A percentile compares a stretch with the other conserved stretches of the same genome.
phyloP scores from a whole-genome alignment of 2,888 invertebrate genomes.

The Galerucella calmariensis region DNA sequence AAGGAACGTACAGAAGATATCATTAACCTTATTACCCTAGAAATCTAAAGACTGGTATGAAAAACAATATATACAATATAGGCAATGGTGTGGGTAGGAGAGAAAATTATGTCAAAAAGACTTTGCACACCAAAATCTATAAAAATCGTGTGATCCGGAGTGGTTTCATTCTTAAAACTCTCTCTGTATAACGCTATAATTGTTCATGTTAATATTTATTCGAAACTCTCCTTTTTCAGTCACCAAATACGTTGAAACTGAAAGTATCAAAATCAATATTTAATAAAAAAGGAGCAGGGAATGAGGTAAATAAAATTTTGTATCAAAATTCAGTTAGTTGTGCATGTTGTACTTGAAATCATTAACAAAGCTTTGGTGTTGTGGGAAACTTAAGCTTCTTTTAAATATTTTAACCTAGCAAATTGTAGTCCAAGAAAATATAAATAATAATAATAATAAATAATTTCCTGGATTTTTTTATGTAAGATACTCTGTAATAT shows the following conservation, averaged over 20 bases:
- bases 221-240: slow-evolving; percentile 28
- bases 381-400: not conserved
- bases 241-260: slow-evolving; percentile 26
- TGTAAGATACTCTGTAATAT: too few species aligned
- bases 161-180: too few species aligned
- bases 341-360: slow-evolving; percentile 10
- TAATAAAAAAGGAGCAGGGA: slow-evolving; percentile 31
- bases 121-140: too few species aligned
- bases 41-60: too few species aligned
- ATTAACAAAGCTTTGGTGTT: slow-evolving; percentile 21
- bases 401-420: not conserved
- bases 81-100: too few species aligned
- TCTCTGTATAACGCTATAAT: not conserved
- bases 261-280: slow-evolving; percentile 34
- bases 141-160: too few species aligned
- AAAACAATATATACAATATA: too few species aligned
- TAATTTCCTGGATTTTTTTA: too few species aligned
- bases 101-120: too few species aligned
- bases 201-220: not conserved
- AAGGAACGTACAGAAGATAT: too few species aligned
- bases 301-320: slow-evolving; percentile 26
- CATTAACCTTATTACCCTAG: too few species aligned
- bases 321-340: slow-evolving; percentile 9
- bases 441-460: not conserved
- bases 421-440: not conserved